A percentile compares a stretch with the other conserved stretches of the same genome.
phyloP scores from a whole-genome alignment of 2,113 vertebrate species.

The Tyrannus savana region DNA sequence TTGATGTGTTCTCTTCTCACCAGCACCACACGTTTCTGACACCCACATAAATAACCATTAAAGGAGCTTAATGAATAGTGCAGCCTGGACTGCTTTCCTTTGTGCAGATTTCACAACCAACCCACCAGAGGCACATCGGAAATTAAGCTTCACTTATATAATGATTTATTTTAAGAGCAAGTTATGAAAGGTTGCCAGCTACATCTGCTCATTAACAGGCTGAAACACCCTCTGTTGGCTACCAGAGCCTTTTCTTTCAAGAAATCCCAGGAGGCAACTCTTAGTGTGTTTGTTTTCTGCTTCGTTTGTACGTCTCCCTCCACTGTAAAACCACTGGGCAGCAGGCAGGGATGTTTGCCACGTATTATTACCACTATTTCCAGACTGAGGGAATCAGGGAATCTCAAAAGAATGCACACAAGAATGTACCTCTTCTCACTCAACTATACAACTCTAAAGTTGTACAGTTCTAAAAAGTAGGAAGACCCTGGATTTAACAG shows the following conservation, averaged over 20 bases:
- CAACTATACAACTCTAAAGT: neutral
- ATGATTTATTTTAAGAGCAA: slow-evolving; percentile 54
- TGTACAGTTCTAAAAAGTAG: neutral
- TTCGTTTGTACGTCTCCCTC: neutral
- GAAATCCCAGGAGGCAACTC: slow-evolving; percentile 55
- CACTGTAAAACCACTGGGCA: neutral
- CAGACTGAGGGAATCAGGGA: neutral
- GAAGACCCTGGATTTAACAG: slow-evolving; percentile 6
- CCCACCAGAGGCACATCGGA: slow-evolving; percentile 38
- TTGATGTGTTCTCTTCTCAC: neutral
- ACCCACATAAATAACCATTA: slow-evolving; percentile 53
- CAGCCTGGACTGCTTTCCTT: slow-evolving; percentile 41
- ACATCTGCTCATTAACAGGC: slow-evolving; percentile 71
- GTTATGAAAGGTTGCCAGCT: slow-evolving; percentile 33
- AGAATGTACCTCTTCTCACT: neutral
- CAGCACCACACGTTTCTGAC: slow-evolving; percentile 2
- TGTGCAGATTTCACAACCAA: slow-evolving; percentile 28
- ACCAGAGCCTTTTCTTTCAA: slow-evolving; percentile 40
- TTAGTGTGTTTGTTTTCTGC: slow-evolving; percentile 42
- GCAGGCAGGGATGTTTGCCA: neutral
- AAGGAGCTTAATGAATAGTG: slow-evolving; percentile 56
- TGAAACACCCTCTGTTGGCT: slow-evolving; percentile 53
- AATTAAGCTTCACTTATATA: slow-evolving; percentile 64
- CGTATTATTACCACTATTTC: neutral
- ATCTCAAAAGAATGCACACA: neutral